Evolutionary conservation across 2,888 invertebrate genomes (phyloP).

Genomic region (Anticlea derivata): DNA sequence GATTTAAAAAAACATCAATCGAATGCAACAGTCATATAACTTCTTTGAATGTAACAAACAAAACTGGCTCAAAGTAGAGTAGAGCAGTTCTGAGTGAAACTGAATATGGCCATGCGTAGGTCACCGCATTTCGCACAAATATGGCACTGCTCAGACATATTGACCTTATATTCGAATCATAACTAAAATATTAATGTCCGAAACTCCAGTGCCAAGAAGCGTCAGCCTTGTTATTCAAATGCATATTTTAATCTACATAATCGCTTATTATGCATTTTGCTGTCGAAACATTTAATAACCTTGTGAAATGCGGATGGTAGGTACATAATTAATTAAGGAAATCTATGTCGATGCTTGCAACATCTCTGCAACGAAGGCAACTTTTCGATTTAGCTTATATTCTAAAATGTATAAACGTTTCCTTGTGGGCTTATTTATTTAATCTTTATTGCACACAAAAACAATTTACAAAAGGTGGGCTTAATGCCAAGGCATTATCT

Average conservation of each 20-base stretch:
- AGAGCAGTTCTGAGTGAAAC: constrained; percentile 40
- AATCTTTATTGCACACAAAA: no score
- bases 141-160: constrained; percentile 13
- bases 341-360: constrained; percentile 21
- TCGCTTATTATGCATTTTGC: constrained; percentile 26
- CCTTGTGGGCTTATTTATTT: no score
- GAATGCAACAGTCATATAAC: constrained; percentile 21
- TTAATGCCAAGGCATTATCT: no score
- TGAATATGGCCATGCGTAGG: constrained; percentile 51
- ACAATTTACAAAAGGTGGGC: no score
- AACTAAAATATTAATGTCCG: constrained; percentile 8
- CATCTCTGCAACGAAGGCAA: constrained; percentile 18
- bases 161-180: constrained; percentile 44
- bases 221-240: constrained; percentile 26
- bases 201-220: constrained; percentile 20
- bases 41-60: constrained; percentile 20
- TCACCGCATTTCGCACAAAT: constrained; percentile 45
- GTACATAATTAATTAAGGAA: constrained; percentile 24
- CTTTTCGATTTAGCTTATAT: not conserved
- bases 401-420: not conserved
- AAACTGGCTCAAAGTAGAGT: constrained; percentile 31
- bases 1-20: constrained; percentile 4
- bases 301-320: constrained; percentile 30
- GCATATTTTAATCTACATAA: constrained; percentile 30
- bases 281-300: constrained; percentile 30